phyloP scores from a whole-genome alignment of 2,797 vertebrate species.

The Siniperca scherzeri region DNA sequence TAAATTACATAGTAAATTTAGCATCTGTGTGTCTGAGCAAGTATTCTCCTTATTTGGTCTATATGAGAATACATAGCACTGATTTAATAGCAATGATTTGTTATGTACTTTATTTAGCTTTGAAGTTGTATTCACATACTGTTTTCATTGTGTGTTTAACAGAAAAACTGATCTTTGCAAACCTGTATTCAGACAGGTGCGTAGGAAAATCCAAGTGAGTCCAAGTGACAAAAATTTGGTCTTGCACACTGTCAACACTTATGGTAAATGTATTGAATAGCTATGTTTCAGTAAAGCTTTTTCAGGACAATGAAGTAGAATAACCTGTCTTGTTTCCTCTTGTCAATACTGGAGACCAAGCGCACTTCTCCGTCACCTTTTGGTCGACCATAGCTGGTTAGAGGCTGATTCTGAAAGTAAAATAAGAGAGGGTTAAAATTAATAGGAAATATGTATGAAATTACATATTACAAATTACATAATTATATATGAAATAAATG shows the following conservation, averaged over 20 bases:
- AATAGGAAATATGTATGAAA: background rate
- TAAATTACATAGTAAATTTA: background rate
- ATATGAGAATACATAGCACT: background rate
- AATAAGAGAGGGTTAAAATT: background rate
- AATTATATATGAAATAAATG: constrained; percentile 5
- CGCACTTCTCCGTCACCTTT: constrained; percentile 95
- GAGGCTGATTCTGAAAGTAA: constrained; percentile 89
- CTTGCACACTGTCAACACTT: background rate
- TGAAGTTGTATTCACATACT: background rate
- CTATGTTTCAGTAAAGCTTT: background rate
- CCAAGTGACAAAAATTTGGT: background rate
- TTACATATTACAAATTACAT: no score
- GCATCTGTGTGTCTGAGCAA: background rate
- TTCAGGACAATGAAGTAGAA: constrained; percentile 17
- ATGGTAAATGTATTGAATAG: background rate
- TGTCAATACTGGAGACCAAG: constrained; percentile 90
- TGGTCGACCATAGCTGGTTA: constrained; percentile 90
- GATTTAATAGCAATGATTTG: background rate
- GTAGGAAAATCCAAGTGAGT: background rate
- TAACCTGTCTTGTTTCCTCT: constrained; percentile 94
- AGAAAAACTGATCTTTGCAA: background rate
- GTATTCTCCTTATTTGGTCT: background rate
- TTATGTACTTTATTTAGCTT: background rate
- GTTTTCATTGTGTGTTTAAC: background rate
- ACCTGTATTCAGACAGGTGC: background rate